Percentiles rank a stretch among this genome's conserved stretches.
Evolutionary conservation across 2,888 invertebrate species (phyloP).

Genomic region (Coleophora deauratella): DNA sequence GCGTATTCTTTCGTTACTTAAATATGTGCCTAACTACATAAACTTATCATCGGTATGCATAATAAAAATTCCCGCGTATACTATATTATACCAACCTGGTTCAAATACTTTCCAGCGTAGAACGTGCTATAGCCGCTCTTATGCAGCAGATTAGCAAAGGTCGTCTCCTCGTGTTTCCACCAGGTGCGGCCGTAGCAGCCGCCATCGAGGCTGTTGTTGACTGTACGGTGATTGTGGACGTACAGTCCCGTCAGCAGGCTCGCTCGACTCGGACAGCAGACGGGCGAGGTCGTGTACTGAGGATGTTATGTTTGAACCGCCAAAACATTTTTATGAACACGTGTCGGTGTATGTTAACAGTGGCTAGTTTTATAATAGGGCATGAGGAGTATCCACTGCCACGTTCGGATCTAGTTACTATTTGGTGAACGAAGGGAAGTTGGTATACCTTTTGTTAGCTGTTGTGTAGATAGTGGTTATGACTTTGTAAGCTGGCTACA

Average conservation of each 20-base stretch:
- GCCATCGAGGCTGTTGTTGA: slow-evolving; percentile 85
- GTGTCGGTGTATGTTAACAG: no score
- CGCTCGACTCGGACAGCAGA: slow-evolving; percentile 94
- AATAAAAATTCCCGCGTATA: not conserved
- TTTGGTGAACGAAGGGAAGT: no score
- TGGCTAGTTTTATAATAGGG: no score
- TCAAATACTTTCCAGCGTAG: slow-evolving; percentile 95
- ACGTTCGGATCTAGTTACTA: no score
- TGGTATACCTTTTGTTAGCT: no score
- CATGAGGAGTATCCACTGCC: no score
- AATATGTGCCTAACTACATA: no score
- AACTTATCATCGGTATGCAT: no score
- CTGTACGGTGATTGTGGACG: slow-evolving; percentile 85
- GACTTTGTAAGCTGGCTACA: no score
- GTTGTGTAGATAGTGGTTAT: no score
- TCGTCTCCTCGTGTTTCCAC: slow-evolving; percentile 76
- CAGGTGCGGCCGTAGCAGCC: slow-evolving; percentile 83
- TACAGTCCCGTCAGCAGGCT: slow-evolving; percentile 89
- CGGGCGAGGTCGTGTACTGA: slow-evolving; percentile 88
- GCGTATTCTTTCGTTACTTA: no score
- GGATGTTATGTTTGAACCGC: not conserved
- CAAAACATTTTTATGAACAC: no score
- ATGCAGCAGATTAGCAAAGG: slow-evolving; percentile 81
- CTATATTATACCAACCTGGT: slow-evolving; percentile 75
- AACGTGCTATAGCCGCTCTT: slow-evolving; percentile 83